phyloP scores from a whole-genome alignment of 2,113 vertebrate species.

The Neodon shergylaensis region DNA sequence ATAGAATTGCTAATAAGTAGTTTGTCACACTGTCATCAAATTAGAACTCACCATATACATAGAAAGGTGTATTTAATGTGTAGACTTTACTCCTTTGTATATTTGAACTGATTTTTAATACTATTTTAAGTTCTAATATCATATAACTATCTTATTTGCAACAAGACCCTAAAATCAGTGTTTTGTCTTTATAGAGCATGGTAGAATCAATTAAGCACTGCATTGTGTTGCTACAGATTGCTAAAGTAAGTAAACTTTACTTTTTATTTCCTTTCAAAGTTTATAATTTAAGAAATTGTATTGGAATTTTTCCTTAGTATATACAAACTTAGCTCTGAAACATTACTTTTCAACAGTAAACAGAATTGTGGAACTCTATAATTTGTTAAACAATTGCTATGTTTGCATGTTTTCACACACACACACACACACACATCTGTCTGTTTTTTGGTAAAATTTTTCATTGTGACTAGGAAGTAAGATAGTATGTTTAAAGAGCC shows the following conservation, averaged over 20 bases:
- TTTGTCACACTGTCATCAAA: neutral
- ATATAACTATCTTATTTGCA: constrained; percentile 15
- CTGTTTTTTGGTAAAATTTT: constrained; percentile 41
- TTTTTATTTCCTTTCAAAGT: constrained; percentile 56
- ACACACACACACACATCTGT: neutral
- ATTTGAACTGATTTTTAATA: constrained; percentile 47
- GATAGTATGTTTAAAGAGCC: neutral
- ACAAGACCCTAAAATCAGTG: constrained; percentile 57
- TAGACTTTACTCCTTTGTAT: neutral
- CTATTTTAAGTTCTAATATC: constrained; percentile 47
- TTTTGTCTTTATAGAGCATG: constrained; percentile 93
- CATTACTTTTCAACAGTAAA: constrained; percentile 41
- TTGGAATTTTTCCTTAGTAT: constrained; percentile 48
- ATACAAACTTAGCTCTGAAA: constrained; percentile 28
- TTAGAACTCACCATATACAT: neutral
- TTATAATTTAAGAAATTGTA: constrained; percentile 17
- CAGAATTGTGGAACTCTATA: neutral
- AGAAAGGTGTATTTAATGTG: constrained; percentile 9
- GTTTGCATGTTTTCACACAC: constrained; percentile 28
- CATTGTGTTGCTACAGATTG: constrained; percentile 99
- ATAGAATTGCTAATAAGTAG: constrained; percentile 48
- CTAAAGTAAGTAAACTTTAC: constrained; percentile 93
- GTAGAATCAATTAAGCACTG: constrained; percentile 99
- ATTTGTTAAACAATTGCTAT: neutral
- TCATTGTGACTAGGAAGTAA: neutral